Evolutionary conservation across 2,888 invertebrate species (phyloP), one percentile per base, ranked within the genome.

Genomic region (Drosophila formosana): DNA sequence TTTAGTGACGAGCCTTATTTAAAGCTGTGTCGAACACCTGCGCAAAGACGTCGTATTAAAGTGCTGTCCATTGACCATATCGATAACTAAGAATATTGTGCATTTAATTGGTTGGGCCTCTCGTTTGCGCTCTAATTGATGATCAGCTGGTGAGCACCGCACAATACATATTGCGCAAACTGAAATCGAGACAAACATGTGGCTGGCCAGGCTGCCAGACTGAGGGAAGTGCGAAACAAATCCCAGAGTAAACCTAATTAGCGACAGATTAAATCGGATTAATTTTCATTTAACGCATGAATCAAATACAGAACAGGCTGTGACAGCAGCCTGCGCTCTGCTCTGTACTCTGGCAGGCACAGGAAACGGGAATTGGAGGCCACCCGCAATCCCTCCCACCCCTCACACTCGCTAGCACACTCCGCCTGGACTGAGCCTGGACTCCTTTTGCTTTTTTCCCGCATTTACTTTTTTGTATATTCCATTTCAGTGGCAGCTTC

Each of bases 221-320:
- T 37, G 37, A 3, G 70, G 66, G 82, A 86, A 78, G 89, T 87
- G 89, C 78, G 85, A 89, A 87, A 75, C 82, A 87, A 89, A 80
- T 84, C 85, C 89, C 80, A 80, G 82, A 89, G 85, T 89, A 86
- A 86, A 86, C 89, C 89, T 89, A 86, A 86, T 86, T 86, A 86
- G 85, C 89, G 85, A 86, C 88, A 89, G 85, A 86, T 86, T 86
- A 86, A 89, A 86, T 86, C 85, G 88, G 89, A 86, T 86, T 86
- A 89, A 86, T 89, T 86, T 86, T 84, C 85, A 89, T 86, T 89
- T 89, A 84, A 89, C 85, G 78, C 89, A 89, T 86, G 89, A 89
- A 88, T 84, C 85, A 85, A 87, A 89, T 74, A 58, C 89, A 83
- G 87, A 77, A 58, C 89, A 83, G 87, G 66, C 81, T 66, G 75